phyloP scores from a whole-genome alignment of 1,140 invertebrate genomes.

The Mycetomoellerius zeteki region DNA sequence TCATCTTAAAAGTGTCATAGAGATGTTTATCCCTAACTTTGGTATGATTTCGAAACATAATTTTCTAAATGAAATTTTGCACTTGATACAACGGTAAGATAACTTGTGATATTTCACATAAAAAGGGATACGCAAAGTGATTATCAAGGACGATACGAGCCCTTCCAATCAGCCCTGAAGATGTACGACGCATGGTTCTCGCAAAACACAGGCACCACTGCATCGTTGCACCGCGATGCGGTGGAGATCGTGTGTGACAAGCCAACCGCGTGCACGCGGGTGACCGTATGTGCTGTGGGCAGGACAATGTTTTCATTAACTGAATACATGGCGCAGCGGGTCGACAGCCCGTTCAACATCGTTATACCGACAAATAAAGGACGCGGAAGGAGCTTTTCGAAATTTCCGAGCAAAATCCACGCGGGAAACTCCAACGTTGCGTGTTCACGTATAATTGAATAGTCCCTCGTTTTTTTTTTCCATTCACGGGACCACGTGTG shows the following conservation, averaged over 20 bases:
- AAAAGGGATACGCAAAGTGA: background rate
- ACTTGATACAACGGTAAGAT: background rate
- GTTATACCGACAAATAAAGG: slow-evolving; percentile 59
- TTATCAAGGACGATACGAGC: background rate
- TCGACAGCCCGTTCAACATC: slow-evolving; percentile 71
- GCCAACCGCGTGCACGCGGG: slow-evolving; percentile 72
- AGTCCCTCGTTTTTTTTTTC: slow-evolving; percentile 23
- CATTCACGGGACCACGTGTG: background rate
- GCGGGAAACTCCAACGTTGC: slow-evolving; percentile 48
- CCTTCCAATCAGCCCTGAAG: slow-evolving; percentile 40
- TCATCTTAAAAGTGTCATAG: background rate
- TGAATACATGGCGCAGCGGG: slow-evolving; percentile 78
- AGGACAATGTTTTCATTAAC: slow-evolving; percentile 84
- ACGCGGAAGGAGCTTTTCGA: slow-evolving; percentile 56
- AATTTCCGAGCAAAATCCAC: slow-evolving; percentile 56
- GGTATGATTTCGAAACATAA: background rate
- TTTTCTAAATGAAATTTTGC: background rate
- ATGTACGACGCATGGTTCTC: slow-evolving; percentile 64
- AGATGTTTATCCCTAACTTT: background rate
- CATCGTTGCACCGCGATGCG: slow-evolving; percentile 71
- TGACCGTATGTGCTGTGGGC: slow-evolving; percentile 67
- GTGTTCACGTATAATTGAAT: slow-evolving; percentile 61
- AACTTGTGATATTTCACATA: background rate
- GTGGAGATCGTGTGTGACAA: slow-evolving; percentile 78
- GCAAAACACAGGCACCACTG: slow-evolving; percentile 61